Evolutionary conservation across 2,797 vertebrate genomes (phyloP), one percentile per base, ranked within the genome.

Genomic region (Phalanger gymnotis): DNA sequence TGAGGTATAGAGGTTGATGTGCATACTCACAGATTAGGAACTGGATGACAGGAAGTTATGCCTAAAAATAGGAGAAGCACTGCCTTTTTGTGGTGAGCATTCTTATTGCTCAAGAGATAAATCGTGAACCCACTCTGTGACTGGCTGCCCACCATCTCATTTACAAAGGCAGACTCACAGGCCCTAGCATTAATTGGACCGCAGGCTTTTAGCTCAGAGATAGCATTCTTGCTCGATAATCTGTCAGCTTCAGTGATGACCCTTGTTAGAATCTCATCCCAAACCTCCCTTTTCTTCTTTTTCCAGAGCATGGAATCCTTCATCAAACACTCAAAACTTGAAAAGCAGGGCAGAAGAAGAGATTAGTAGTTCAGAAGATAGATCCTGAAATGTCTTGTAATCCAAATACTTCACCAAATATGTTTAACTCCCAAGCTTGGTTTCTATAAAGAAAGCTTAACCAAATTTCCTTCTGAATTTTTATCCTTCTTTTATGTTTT

Each of bases 171-270:
- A 95, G 96, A 97, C 93, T 93, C 95, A 96, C 94, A 92, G 94
- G 93, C 4, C 54, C 94, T 90, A 61, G 93, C 95, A 95, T 98
- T 98, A 97, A 97, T 98, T 96, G 97, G 94, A 91, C 91, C 34
- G 2, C 95, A 95, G 94, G 97, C 98, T 98, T 97, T 97, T 97
- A 97, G 96, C 31, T 90, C 93, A 95, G 95, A 97, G 97, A 98
- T 98, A 97, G 96, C 93, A 14, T 93, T 95, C 90, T 90, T 53
- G 40, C 93, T 58, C 95, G 97, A 98, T 98, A 98, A 97, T 95
- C 51, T 25, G 92, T 90, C 93, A n/a, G 58, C 90, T 93, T 95
- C 89, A 90, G 94, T 95, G 97, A 96, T 97, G 96, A 98, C 98
- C 97, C 96, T 91, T 93, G 1, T 61, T 40, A 73, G 89, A 92